Conservation (phyloP, 2,888 invertebrate species). For the Eurytoma californica region DNA sequence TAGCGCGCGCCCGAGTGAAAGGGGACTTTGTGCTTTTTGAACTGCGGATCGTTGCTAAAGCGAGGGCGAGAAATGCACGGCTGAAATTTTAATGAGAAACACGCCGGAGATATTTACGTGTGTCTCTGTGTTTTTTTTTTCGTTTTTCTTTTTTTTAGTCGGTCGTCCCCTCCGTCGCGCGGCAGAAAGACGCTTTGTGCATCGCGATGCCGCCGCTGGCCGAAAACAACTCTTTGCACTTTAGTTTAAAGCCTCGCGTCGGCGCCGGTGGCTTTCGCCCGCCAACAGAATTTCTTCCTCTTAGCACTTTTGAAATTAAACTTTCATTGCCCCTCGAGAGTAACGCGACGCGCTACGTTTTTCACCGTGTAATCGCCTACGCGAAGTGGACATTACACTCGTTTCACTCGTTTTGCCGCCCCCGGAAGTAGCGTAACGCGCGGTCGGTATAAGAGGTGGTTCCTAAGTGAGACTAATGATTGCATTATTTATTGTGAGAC, state of each 20-base stretch:
- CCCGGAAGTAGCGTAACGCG: too few species aligned
- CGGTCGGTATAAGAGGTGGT: too few species aligned
- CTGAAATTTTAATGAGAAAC: conserved; percentile 47
- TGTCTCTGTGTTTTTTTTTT: background rate
- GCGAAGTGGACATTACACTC: conserved; percentile 36
- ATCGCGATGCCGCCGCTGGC: conserved; percentile 28
- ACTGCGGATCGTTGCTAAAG: conserved; percentile 1
- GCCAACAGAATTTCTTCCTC: conserved; percentile 26
- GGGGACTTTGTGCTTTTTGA: conserved; percentile 21
- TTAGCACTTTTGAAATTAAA: conserved; percentile 53
- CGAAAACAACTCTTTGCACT: conserved; percentile 34
- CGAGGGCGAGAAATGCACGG: background rate
- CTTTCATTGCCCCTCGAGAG: conserved; percentile 46
- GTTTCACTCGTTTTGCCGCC: conserved; percentile 28
- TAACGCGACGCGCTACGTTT: background rate
- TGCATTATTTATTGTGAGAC: too few species aligned
- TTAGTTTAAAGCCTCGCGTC: conserved; percentile 32
- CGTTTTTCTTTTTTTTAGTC: background rate
- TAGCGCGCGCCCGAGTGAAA: background rate
- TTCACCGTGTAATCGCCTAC: conserved; percentile 24
- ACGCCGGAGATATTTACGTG: conserved; percentile 19
- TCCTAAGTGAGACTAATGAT: too few species aligned
- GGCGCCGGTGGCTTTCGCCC: conserved; percentile 11
- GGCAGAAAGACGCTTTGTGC: conserved; percentile 28
- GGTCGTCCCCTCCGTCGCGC: background rate